Conservation (phyloP, 2,797 vertebrate genomes). For the Labroides dimidiatus region DNA sequence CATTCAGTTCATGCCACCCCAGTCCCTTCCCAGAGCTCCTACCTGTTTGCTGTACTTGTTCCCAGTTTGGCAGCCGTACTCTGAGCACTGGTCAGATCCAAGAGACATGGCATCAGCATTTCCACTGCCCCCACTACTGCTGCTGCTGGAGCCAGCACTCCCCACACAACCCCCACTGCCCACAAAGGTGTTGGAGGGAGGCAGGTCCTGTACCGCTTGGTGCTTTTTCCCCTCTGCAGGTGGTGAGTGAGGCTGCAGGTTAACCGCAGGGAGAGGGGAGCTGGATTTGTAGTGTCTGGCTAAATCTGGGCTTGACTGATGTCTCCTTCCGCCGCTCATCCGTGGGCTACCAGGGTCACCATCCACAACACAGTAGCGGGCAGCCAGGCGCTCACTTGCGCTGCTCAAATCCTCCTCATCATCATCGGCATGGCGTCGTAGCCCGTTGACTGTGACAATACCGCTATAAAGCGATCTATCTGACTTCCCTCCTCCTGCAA, state of each 20-base stretch:
- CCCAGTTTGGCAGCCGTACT: conserved; percentile 95
- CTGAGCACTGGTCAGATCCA: conserved; percentile 97
- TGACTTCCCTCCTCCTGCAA: conserved; percentile 89
- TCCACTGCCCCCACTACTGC: conserved; percentile 80
- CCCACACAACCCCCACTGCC: conserved; percentile 90
- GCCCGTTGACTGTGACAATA: conserved; percentile 93
- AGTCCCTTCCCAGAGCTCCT: conserved; percentile 63
- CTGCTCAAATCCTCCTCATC: conserved; percentile 89
- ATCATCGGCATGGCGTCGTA: conserved; percentile 89
- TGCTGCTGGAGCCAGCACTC: conserved; percentile 81
- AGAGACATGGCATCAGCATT: conserved; percentile 91
- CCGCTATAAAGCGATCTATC: conserved; percentile 95
- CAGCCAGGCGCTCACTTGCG: conserved; percentile 79
- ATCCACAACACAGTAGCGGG: conserved; percentile 82
- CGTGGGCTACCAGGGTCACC: conserved; percentile 89
- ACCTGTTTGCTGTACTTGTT: conserved; percentile 99
- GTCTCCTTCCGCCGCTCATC: conserved; percentile 90
- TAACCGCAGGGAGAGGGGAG: conserved; percentile 95
- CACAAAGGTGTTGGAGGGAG: conserved; percentile 98
- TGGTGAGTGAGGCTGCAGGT: conserved; percentile 95
- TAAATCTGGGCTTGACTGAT: conserved; percentile 95
- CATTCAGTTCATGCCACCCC: not conserved
- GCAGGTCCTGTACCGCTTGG: conserved; percentile 97
- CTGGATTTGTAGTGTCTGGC: conserved; percentile 98
- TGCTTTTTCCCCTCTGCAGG: conserved; percentile 95